phyloP scores from a whole-genome alignment of 1,140 invertebrate species.

The Lerema accius region DNA sequence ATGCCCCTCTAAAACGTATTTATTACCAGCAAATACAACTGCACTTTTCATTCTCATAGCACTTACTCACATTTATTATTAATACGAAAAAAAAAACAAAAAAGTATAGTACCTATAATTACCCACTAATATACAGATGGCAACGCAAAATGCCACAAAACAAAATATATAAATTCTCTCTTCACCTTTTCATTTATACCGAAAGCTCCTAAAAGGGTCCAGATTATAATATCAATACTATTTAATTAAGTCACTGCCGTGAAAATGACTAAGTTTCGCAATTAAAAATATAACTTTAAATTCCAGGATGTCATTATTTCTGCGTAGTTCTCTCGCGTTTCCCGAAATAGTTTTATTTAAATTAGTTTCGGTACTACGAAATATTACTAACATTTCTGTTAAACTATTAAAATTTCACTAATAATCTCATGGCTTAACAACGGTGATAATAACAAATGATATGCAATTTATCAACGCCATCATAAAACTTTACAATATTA shows the following conservation, averaged over 20 bases:
- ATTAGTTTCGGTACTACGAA: too few species aligned
- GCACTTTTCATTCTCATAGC: too few species aligned
- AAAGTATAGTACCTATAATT: too few species aligned
- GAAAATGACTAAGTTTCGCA: constrained; percentile 19
- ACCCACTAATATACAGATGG: too few species aligned
- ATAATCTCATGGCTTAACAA: too few species aligned
- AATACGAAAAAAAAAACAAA: too few species aligned
- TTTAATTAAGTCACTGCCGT: constrained; percentile 31
- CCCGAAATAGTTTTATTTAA: not conserved
- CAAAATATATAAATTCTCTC: constrained; percentile 20
- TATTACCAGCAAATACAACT: too few species aligned
- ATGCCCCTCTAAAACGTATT: too few species aligned
- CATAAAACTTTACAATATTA: too few species aligned
- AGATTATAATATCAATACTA: constrained; percentile 23
- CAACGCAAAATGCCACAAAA: constrained; percentile 1
- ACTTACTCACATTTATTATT: too few species aligned
- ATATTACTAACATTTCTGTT: not conserved
- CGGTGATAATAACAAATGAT: too few species aligned
- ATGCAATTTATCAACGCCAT: too few species aligned
- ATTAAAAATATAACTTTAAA: constrained; percentile 16
- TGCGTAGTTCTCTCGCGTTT: constrained; percentile 10
- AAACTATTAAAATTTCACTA: not conserved
- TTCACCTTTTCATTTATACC: constrained; percentile 21
- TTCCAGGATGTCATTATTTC: constrained; percentile 18
- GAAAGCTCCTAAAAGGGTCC: constrained; percentile 25